Evolutionary conservation across 2,888 invertebrate species (phyloP).

Genomic region (Cataglyphis altisquamis): DNA sequence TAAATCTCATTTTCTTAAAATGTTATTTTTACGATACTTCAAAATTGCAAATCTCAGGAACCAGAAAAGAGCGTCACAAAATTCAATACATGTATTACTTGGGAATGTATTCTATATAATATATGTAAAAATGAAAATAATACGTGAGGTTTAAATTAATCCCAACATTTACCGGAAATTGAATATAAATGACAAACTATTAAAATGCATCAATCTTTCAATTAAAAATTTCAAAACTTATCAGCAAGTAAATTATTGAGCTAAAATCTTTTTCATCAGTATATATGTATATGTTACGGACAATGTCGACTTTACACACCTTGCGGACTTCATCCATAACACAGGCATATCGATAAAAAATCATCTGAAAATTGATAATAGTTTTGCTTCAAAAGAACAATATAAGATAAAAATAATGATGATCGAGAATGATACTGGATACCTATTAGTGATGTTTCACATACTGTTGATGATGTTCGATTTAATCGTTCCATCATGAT

Average conservation of each 20-base stretch:
- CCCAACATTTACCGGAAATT: background rate
- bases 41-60: too few relatives aligned
- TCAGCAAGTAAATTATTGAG: background rate
- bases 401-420: too few relatives aligned
- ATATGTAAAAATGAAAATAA: background rate
- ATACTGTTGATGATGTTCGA: background rate
- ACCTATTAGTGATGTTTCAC: constrained; percentile 9
- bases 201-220: background rate
- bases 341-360: too few relatives aligned
- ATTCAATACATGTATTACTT: too few relatives aligned
- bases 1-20: too few relatives aligned
- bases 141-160: too few relatives aligned
- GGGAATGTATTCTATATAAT: background rate
- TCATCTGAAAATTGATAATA: background rate
- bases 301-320: too few relatives aligned
- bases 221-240: background rate
- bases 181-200: background rate
- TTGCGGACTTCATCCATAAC: too few relatives aligned
- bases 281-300: too few relatives aligned
- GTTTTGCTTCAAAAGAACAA: background rate
- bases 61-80: too few relatives aligned
- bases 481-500: background rate
- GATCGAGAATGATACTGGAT: background rate
- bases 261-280: background rate
- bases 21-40: too few relatives aligned